Evolutionary conservation across 1,140 invertebrate species (phyloP).

Genomic region (Agrypnia vestita): DNA sequence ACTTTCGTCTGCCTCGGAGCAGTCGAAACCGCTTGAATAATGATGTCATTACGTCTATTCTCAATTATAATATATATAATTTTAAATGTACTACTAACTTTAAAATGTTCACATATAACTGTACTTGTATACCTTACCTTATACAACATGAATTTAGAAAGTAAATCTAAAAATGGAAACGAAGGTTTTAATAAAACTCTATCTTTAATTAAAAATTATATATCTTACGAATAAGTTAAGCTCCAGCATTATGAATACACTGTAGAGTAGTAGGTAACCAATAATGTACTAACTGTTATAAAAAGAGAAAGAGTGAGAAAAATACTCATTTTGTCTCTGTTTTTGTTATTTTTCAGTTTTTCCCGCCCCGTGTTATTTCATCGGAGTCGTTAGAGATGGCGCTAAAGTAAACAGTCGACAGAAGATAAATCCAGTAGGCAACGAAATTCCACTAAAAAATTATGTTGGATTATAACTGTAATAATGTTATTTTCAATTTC

Average conservation of each 20-base stretch:
- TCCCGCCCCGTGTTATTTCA: constrained; percentile 57
- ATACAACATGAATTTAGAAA: no score
- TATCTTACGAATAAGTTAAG: not conserved
- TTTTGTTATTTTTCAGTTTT: constrained; percentile 61
- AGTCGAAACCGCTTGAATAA: no score
- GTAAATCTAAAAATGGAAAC: no score
- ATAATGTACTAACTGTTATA: not conserved
- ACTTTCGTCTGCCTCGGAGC: no score
- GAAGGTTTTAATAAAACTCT: no score
- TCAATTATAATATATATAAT: no score
- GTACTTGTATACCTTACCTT: no score
- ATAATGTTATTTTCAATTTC: not conserved
- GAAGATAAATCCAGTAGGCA: constrained; percentile 29
- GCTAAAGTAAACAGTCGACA: constrained; percentile 53
- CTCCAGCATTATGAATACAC: not conserved
- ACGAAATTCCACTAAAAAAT: constrained; percentile 2
- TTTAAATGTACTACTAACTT: no score
- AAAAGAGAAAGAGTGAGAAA: not conserved
- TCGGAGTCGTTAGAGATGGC: constrained; percentile 54
- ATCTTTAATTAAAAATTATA: no score
- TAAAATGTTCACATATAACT: no score
- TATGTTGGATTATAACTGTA: not conserved
- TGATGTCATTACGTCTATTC: no score
- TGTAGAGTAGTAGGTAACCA: not conserved
- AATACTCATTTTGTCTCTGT: constrained; percentile 52